These are phyloP conservation scores for Gymnopithys bicolor DNA, from an alignment of 2,797 vertebrate genomes.

Conservation along the genomic window DNA sequence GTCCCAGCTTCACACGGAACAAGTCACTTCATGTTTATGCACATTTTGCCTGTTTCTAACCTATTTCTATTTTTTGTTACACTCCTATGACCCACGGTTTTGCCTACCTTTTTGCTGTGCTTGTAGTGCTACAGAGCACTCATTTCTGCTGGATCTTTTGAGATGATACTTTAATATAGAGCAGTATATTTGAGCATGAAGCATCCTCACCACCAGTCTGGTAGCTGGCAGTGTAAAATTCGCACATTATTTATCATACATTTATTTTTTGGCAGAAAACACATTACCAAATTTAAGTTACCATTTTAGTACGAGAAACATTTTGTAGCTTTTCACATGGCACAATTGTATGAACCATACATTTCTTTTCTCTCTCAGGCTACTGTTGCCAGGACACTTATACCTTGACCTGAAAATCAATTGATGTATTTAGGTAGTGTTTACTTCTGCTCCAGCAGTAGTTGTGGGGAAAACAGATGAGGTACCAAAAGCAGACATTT, in stretches of 20 bases:
- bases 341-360: background rate
- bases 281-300: background rate
- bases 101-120: background rate
- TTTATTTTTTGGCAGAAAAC: background rate
- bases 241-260: background rate
- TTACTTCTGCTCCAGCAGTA: background rate
- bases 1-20: background rate
- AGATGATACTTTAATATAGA: background rate
- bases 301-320: background rate
- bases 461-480: background rate
- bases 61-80: background rate
- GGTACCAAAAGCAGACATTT: background rate
- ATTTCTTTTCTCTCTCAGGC: background rate
- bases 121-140: background rate
- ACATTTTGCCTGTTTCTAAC: background rate
- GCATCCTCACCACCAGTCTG: background rate
- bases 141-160: background rate
- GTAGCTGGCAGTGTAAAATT: background rate
- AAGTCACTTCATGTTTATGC: background rate
- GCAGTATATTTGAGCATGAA: background rate
- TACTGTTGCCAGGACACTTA: background rate
- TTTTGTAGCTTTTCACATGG: background rate
- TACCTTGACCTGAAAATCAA: constrained; percentile 3
- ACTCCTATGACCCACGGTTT: rapidly evolving
- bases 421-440: background rate